Evolutionary conservation across 92 coral and sea anemone genomes (phyloP), one percentile per base, ranked within the genome.

Genomic region (Zoanthus sociatus): DNA sequence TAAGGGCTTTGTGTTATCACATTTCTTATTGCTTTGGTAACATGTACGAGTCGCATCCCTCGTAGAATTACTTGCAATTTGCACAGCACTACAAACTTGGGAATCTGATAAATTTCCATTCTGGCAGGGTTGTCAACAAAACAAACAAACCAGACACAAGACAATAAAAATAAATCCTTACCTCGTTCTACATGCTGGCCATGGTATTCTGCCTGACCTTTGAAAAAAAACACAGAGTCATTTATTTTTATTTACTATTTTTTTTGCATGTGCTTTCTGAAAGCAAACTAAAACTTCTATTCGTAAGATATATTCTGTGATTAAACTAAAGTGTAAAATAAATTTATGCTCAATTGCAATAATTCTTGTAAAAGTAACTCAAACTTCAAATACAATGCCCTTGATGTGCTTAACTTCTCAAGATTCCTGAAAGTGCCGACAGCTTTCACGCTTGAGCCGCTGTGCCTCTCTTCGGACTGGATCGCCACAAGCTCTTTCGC

Each of bases 201-300:
- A 26, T 26, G 26, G 88, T 74, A 87, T 89, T 91, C 92, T 71
- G 91, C 95, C 94, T 93, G 96, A 87, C 98, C 98, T 95, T 33
- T 73, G 73, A 92, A 13, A 50, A 46, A 93, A 78, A 81, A 81
- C n/a, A 26, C 26, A 26, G 60, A 47, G 66, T 78, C 45, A 67
- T 16, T 31, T 48, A 7, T 50, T 79, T 33, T 21, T 16, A 17
- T 63, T 78, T 14, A 47, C 9, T 37, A 45, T 30, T 11, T 5
- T 11, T 46, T 73, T 64, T 51, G 85, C 85, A 66, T 44, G 18
- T 26, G 75, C 75, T 47, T 32, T 47, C 21, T 79, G 56, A 44
- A 45, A 81, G 66, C 85, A 81, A 81, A 64, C 6, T 30, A 17
- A 63, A 60, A 7, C 66, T 50, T 20, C 69, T 63, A 20, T 18